phyloP scores from a whole-genome alignment of 1,140 invertebrate genomes.

The Diorhabda carinulata region DNA sequence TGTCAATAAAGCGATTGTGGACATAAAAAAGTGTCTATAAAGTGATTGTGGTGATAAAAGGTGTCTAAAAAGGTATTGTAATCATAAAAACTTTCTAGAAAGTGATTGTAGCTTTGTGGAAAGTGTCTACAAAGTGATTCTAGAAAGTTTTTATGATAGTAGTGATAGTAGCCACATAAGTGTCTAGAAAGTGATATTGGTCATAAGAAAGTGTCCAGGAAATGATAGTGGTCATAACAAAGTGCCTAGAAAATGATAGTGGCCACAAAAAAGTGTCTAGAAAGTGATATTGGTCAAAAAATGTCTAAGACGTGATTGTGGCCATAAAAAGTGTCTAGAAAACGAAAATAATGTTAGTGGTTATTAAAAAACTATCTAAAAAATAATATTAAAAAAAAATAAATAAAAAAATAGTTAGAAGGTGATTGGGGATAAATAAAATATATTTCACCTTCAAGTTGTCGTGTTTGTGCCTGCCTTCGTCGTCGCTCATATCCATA shows the following conservation, averaged over 20 bases:
- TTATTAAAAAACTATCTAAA: neutral
- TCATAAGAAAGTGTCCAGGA: neutral
- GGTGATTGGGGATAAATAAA: neutral
- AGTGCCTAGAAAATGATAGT: neutral
- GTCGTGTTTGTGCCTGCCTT: neutral
- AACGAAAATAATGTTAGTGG: neutral
- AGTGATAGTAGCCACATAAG: too few relatives aligned
- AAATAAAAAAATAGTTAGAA: neutral
- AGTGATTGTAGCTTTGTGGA: too few relatives aligned
- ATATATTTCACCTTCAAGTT: constrained; percentile 11
- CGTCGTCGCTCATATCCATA: constrained; percentile 71
- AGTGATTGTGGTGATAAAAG: neutral
- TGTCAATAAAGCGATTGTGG: neutral
- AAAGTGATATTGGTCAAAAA: neutral
- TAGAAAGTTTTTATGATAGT: too few relatives aligned
- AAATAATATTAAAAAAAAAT: neutral
- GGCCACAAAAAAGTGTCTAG: neutral
- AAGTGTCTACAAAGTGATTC: too few relatives aligned
- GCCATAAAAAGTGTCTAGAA: neutral
- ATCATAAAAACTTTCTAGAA: neutral
- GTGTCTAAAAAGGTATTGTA: neutral
- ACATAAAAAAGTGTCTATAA: neutral
- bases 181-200: too few relatives aligned
- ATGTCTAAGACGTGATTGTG: neutral
- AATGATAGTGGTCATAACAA: neutral